Percentiles rank a stretch among this genome's conserved stretches.
These are phyloP conservation scores for Callyntrura sp. DNA, from an alignment of 2,888 invertebrate genomes.

Conservation along the genomic window DNA sequence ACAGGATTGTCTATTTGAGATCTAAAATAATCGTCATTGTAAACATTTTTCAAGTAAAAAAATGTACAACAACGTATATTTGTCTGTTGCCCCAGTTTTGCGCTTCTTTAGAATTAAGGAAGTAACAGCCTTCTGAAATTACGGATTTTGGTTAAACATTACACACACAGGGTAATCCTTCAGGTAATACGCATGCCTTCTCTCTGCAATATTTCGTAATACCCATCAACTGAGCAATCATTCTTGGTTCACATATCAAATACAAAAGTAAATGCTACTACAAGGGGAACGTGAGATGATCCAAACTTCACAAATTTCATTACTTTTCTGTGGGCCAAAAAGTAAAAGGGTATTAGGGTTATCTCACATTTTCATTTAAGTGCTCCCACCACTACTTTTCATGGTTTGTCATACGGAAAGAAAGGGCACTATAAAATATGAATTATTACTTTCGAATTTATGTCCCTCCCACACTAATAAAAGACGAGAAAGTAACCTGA, in stretches of 20 bases:
- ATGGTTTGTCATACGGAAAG: background rate
- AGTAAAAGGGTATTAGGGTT: background rate
- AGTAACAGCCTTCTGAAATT: background rate
- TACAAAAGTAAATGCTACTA: background rate
- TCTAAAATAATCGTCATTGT: background rate
- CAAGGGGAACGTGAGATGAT: background rate
- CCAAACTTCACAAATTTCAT: constrained; percentile 1
- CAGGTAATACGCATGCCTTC: background rate
- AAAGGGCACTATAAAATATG: background rate
- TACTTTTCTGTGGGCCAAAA: constrained; percentile 2
- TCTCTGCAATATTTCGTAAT: background rate
- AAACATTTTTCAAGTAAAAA: background rate
- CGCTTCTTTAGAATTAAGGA: background rate
- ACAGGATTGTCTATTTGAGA: background rate
- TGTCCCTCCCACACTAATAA: background rate
- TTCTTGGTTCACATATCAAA: background rate
- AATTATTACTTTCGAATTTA: constrained; percentile 3
- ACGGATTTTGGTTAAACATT: constrained; percentile 31
- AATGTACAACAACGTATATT: constrained; percentile 24
- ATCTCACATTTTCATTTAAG: background rate
- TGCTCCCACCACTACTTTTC: background rate
- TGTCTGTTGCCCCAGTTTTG: constrained; percentile 12
- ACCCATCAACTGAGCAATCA: no score
- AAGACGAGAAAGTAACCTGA: background rate
- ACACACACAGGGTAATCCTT: background rate